These are phyloP conservation scores for Enteromius treurensis DNA, from an alignment of 2,797 vertebrate genomes.

Conservation along the genomic window DNA sequence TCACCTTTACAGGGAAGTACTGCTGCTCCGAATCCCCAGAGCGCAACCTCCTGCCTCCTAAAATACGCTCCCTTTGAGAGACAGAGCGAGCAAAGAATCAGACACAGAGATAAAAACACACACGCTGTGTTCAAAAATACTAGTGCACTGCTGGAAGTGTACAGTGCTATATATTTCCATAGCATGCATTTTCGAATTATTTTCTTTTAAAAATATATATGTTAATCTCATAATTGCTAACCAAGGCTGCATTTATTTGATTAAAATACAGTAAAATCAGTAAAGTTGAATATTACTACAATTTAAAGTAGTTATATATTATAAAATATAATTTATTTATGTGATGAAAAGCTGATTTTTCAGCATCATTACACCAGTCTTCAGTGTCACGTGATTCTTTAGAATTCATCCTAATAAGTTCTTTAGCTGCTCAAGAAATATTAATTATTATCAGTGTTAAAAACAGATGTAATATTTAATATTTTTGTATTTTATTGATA, in stretches of 20 bases:
- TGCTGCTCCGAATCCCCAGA: conserved; percentile 78
- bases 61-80: conserved; percentile 78
- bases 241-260: not conserved
- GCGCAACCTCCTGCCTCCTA: conserved; percentile 79
- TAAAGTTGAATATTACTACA: not conserved
- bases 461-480: not conserved
- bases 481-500: not conserved
- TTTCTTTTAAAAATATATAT: too few relatives aligned
- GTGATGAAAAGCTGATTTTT: too few relatives aligned
- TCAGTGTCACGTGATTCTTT: not conserved
- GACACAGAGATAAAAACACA: not conserved
- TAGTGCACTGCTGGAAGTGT: not conserved
- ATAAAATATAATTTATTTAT: not conserved
- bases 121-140: too few relatives aligned
- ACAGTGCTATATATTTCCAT: not conserved
- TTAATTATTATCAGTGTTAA: not conserved
- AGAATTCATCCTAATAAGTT: not conserved
- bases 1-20: conserved; percentile 81
- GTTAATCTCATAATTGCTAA: not conserved
- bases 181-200: not conserved
- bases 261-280: not conserved
- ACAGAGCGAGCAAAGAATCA: not conserved
- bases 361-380: too few relatives aligned
- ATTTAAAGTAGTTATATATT: not conserved
- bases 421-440: not conserved